Conservation (phyloP, 1,140 invertebrate genomes). For the Pemphigus obesinymphae region DNA sequence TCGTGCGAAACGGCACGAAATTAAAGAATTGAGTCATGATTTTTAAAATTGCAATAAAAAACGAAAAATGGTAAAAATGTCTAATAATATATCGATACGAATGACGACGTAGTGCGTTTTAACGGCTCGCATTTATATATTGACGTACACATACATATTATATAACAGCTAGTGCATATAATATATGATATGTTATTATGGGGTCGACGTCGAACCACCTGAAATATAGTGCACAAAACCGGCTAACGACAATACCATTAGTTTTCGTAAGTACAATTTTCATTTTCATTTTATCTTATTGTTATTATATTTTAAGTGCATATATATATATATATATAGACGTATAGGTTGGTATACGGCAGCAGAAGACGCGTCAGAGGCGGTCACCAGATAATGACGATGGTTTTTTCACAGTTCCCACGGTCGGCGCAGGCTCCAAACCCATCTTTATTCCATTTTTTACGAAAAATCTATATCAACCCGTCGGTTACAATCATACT, state of each 20-base stretch:
- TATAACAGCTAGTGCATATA: too few relatives aligned
- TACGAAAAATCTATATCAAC: conserved; percentile 41
- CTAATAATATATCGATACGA: neutral
- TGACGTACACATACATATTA: neutral
- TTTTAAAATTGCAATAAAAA: too few relatives aligned
- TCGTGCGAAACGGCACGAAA: too few relatives aligned
- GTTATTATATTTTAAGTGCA: conserved; percentile 40
- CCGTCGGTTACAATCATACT: conserved; percentile 16
- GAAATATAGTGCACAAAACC: conserved; percentile 35
- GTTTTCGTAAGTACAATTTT: neutral
- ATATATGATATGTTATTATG: neutral
- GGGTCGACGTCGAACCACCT: neutral
- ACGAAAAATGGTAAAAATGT: too few relatives aligned
- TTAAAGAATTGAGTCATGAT: too few relatives aligned
- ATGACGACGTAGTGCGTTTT: neutral
- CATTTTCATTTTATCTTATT: neutral
- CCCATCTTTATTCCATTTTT: conserved; percentile 41
- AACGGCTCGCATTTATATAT: neutral
- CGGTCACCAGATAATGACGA: conserved; percentile 37
- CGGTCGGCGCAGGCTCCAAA: conserved; percentile 31
- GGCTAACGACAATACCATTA: conserved; percentile 40
- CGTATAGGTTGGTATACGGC: neutral
- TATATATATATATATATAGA: neutral
- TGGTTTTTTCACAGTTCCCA: conserved; percentile 25
- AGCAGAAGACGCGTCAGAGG: conserved; percentile 6